phyloP scores from a whole-genome alignment of 2,113 vertebrate genomes.

The Meleagris gallopavo region DNA sequence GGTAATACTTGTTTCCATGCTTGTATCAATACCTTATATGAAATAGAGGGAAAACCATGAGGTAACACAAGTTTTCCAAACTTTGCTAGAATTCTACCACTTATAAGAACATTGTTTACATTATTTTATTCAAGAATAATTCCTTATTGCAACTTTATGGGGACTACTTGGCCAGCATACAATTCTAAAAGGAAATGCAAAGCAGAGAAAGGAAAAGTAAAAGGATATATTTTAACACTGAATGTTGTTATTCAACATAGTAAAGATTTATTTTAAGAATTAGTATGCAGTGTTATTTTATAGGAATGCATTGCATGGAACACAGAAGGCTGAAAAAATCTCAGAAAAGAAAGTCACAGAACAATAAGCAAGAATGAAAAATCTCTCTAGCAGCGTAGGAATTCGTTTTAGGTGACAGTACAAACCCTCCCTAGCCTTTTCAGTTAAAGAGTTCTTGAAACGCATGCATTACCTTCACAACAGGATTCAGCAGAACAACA shows the following conservation, averaged over 20 bases:
- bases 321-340: neutral
- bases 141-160: neutral
- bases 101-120: neutral
- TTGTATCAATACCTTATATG: neutral
- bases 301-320: neutral
- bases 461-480: conserved; percentile 86
- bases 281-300: neutral
- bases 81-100: neutral
- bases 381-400: neutral
- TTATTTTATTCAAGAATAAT: neutral
- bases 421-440: neutral
- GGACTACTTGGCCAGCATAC: neutral
- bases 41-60: neutral
- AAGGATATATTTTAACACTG: neutral
- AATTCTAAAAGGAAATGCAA: neutral
- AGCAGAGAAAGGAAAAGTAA: neutral
- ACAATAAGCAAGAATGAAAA: neutral
- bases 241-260: neutral
- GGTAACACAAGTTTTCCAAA: neutral
- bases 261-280: neutral
- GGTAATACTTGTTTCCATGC: neutral
- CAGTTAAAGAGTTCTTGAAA: neutral
- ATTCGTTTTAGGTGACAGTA: neutral
- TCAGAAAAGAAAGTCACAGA: neutral
- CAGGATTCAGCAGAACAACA: conserved; percentile 91